Percentiles rank a stretch among this genome's conserved stretches.
phyloP scores from a whole-genome alignment of 1,140 invertebrate genomes.

The Portunus trituberculatus region DNA sequence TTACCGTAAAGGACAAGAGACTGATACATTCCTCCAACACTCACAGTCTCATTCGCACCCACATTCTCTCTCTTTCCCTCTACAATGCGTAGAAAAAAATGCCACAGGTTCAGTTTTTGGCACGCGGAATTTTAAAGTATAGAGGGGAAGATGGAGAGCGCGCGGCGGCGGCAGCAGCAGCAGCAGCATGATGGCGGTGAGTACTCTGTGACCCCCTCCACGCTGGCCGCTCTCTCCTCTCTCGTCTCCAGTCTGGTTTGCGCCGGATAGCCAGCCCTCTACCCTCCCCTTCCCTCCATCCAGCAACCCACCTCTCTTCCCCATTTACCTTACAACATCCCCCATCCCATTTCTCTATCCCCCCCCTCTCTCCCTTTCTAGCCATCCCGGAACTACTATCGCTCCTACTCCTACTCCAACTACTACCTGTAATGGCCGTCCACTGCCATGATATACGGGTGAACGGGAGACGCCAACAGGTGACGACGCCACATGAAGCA shows the following conservation, averaged over 20 bases:
- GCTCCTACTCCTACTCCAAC: no score
- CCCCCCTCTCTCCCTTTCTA: background rate
- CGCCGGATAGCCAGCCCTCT: background rate
- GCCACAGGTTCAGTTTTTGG: background rate
- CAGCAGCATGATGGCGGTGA: no score
- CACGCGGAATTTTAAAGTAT: background rate
- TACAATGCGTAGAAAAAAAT: no score
- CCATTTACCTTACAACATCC: background rate
- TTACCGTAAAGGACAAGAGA: no score
- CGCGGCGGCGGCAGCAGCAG: background rate
- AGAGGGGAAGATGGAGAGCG: background rate
- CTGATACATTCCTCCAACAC: no score
- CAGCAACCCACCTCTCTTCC: background rate
- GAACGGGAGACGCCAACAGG: no score
- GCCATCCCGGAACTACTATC: no score
- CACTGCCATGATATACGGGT: no score
- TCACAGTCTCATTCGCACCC: no score
- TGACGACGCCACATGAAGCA: no score
- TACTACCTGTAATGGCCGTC: no score
- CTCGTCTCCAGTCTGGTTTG: background rate
- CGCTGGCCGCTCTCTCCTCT: background rate
- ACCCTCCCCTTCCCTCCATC: background rate
- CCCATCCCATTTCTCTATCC: background rate
- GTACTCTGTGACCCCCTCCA: background rate
- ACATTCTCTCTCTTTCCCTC: no score